Evolutionary conservation across 2,888 invertebrate species (phyloP).

Genomic region (Alitta virens): DNA sequence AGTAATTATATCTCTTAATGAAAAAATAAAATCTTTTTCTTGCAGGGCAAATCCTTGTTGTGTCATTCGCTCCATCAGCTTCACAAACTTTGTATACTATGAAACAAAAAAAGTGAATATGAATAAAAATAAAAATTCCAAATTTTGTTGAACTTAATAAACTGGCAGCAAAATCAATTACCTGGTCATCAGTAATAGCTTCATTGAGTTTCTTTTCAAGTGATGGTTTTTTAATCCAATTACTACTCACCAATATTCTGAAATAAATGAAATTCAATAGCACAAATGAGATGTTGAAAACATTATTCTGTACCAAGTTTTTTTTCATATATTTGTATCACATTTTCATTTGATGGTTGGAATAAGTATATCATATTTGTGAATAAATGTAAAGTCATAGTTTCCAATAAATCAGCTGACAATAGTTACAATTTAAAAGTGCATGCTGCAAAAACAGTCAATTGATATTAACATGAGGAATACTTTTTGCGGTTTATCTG

Average conservation of each 20-base stretch:
- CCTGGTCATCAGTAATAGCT: slow-evolving; percentile 28
- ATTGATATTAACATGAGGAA: too few relatives aligned
- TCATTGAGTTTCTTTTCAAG: slow-evolving; percentile 31
- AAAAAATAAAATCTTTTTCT: slow-evolving; percentile 71
- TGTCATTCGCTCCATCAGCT: slow-evolving; percentile 70
- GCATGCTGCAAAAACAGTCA: too few relatives aligned
- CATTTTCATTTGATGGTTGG: background rate
- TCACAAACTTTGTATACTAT: slow-evolving; percentile 58
- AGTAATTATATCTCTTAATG: slow-evolving; percentile 58
- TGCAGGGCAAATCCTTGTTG: slow-evolving; percentile 72
- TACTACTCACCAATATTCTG: slow-evolving; percentile 26
- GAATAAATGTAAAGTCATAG: too few relatives aligned
- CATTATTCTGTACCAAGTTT: background rate
- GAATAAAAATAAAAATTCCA: too few relatives aligned
- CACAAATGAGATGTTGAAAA: background rate
- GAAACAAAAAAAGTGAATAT: too few relatives aligned
- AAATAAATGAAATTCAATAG: background rate
- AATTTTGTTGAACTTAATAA: background rate
- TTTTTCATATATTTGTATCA: background rate
- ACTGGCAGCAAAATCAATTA: slow-evolving; percentile 8
- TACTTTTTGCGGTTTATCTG: too few relatives aligned
- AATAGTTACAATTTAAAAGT: too few relatives aligned
- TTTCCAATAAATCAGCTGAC: too few relatives aligned
- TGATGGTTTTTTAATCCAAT: slow-evolving; percentile 17
- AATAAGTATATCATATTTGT: too few relatives aligned